Evolutionary conservation across 2,888 invertebrate species (phyloP).

Genomic region (Lordiphosa andalusiaca): DNA sequence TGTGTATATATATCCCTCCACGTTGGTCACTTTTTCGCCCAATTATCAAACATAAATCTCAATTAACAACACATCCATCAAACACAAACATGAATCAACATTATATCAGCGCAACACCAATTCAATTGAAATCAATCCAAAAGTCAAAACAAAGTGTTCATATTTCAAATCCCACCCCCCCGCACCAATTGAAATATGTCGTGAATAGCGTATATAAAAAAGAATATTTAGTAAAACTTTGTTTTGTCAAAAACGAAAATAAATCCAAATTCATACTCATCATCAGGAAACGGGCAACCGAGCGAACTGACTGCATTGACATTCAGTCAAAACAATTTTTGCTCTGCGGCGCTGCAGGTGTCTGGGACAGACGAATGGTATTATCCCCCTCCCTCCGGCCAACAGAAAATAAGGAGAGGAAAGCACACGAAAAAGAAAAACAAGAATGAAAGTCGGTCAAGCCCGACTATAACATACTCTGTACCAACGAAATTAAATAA

Average conservation of each 20-base stretch:
- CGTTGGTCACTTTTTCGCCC: too few species aligned
- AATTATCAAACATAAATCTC: too few species aligned
- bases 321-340: slow-evolving; percentile 47
- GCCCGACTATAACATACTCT: too few species aligned
- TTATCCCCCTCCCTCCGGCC: slow-evolving; percentile 2
- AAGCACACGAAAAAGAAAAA: too few species aligned
- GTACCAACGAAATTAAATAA: too few species aligned
- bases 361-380: slow-evolving; percentile 31
- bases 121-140: too few species aligned
- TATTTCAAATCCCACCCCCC: not conserved
- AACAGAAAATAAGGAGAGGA: slow-evolving; percentile 10
- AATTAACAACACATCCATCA: too few species aligned
- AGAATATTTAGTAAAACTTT: too few species aligned
- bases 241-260: slow-evolving; percentile 8
- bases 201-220: not conserved
- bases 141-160: not conserved
- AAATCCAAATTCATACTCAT: slow-evolving; percentile 11
- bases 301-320: slow-evolving; percentile 40
- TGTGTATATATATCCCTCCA: too few species aligned
- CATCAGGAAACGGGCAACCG: not conserved
- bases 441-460: too few species aligned
- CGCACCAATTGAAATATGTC: slow-evolving; percentile 5
- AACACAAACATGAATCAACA: too few species aligned
- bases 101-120: too few species aligned
- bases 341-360: slow-evolving; percentile 35